Evolutionary conservation across 2,888 invertebrate species (phyloP), one percentile per base, ranked within the genome.

Genomic region (Ligdia adustata): DNA sequence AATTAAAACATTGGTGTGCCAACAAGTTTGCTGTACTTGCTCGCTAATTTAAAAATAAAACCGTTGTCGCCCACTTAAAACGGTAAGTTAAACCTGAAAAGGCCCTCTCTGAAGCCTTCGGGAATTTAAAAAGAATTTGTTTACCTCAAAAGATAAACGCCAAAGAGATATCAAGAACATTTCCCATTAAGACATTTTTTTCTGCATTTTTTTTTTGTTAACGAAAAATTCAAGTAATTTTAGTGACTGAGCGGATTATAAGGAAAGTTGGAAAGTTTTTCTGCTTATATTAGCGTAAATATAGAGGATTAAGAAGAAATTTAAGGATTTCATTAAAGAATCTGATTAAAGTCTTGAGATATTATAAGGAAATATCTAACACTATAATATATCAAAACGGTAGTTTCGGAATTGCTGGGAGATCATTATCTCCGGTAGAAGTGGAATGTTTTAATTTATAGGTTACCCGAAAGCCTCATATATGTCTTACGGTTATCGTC

Each of bases 61-160:
- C 24, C 6, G 16, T 11, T 20, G 11, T 22, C 37, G 24, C 32
- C 16, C 40, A 33, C 38, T 43, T 42, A 38, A 42, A 49, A 24
- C 48, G 27, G 41, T 32, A 31, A 47, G 41, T 49, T 42, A 24
- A 42, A 28, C 28, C 16, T 49, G 53, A 55, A 61, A 57, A 52
- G 49, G 47, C 51, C 52, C 44, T 15, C 43, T 41, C 46, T 40
- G 39, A 50, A 55, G 54, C 45, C 43, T 59, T 47, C 51, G 49
- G 38, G 40, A 57, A 53, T 66, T 60, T 55, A 62, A 66, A 62
- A 67, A 66, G 68, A 72, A 70, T 75, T 72, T 75, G 62, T 69
- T 75, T 70, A 69, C 72, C 66, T 46, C 66, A 61, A 63, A 46
- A 64, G 64, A 69, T 66, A 66, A 66, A 59, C 55, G 63, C 54